Base-by-base conservation (phyloP, 2,113 vertebrate species). In the Corynorhinus townsendii region DNA sequence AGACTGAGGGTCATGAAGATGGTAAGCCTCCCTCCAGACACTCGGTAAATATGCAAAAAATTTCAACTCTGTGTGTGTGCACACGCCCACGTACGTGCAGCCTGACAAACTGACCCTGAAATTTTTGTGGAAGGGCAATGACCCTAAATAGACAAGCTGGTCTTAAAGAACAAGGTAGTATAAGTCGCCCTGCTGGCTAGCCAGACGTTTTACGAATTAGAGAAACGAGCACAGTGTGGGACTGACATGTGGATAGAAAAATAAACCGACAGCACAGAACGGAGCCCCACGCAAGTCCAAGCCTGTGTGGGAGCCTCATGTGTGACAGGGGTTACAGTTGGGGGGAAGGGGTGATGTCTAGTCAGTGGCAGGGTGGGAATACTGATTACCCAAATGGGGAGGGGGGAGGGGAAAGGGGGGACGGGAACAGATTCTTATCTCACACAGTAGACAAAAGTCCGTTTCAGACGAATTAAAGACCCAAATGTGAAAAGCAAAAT, bases 181-280 rank as follows among this genome's bases (percentile, higher is more conserved):
- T 64, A 64, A 83, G 45, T 94, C 77, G 35, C 10, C 40, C 68
- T n/a, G 47, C 30, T 30, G 43, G 76, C 59, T 28, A 92, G 68
- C 30, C 45, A 47, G 38, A 86, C 24, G 35, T 43, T 72, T 86
- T 72, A 83, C 28, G 45, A 90, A 82, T 89, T 94, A 86, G 4
- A 92, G 68, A 92, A 47, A 94, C 86, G 72, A 92, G 33, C 54
- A 77, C 85, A 72, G 45, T 82, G 71, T 72, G n/a, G 52, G 52
- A 30, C 66, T 86, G 59, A n/a, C 62, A 22, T 1, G 66, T 38
- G 33, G 62, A 77, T 3, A 77, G 69, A 73, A 87, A 93, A 90
- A 68, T 52, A 95, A 96, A 82, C 86, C 52, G 43, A 8, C 45
- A 22, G 38, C 73, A 76, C 56, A 89, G 73, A 89, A 71, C 5